These are phyloP conservation scores for Drosophila repleta DNA, from an alignment of 1,140 invertebrate species.

Conservation along the genomic window DNA sequence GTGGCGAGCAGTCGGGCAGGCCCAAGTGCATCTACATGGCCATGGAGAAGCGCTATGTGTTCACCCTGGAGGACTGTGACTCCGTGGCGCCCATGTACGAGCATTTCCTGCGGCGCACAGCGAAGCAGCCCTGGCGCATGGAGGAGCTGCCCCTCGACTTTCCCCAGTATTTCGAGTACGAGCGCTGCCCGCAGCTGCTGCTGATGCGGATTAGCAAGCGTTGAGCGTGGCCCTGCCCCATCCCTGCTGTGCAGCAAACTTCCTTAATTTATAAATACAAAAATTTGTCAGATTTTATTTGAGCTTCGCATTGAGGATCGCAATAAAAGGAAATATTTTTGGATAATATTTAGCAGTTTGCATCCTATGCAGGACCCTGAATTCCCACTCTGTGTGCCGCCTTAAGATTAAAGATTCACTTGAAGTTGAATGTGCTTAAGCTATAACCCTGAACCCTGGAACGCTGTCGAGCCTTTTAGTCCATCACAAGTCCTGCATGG, in stretches of 20 bases:
- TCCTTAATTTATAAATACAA: constrained; percentile 1
- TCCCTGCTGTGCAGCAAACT: background rate
- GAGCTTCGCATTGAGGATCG: background rate
- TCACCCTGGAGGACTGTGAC: constrained; percentile 91
- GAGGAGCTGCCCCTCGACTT: constrained; percentile 89
- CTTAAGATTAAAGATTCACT: constrained; percentile 19
- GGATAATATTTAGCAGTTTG: constrained; percentile 9
- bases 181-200: constrained; percentile 90
- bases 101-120: constrained; percentile 87
- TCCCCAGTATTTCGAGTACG: constrained; percentile 92
- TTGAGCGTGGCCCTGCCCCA: background rate
- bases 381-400: constrained; percentile 11
- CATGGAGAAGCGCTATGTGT: constrained; percentile 94
- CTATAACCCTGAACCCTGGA: constrained; percentile 56
- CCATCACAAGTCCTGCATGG: constrained; percentile 88
- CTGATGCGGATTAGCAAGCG: constrained; percentile 88
- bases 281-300: constrained; percentile 8
- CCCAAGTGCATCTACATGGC: constrained; percentile 89
- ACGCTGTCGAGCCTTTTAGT: background rate
- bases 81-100: constrained; percentile 93
- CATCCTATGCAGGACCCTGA: background rate
- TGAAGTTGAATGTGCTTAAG: constrained; percentile 55
- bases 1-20: constrained; percentile 84
- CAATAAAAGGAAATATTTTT: constrained; percentile 7
- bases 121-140: constrained; percentile 85